Evolutionary conservation across 2,888 invertebrate genomes (phyloP).

Genomic region (Camponotus fellah): DNA sequence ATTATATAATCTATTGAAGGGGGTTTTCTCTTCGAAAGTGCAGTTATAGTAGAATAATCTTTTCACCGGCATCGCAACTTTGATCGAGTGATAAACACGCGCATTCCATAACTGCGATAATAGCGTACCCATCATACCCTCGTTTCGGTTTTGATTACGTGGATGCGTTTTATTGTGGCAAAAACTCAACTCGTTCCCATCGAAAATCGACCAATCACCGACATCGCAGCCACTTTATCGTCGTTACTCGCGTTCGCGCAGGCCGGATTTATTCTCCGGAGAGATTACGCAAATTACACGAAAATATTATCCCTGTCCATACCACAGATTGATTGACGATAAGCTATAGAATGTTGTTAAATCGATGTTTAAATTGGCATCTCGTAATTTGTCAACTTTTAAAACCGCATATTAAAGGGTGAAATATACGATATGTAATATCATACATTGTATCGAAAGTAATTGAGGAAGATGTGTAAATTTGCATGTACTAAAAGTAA

Average conservation of each 20-base stretch:
- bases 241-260: slow-evolving; percentile 65
- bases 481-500: not conserved
- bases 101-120: slow-evolving; percentile 76
- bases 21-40: slow-evolving; percentile 37
- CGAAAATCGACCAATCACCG: slow-evolving; percentile 64
- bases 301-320: slow-evolving; percentile 71
- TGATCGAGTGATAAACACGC: slow-evolving; percentile 70
- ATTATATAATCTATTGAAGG: not conserved
- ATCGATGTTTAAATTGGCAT: slow-evolving; percentile 25
- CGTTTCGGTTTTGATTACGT: slow-evolving; percentile 77
- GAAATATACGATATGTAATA: not conserved
- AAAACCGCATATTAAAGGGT: not conserved
- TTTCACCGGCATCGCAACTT: slow-evolving; percentile 58
- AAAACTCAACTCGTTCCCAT: slow-evolving; percentile 72
- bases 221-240: slow-evolving; percentile 73
- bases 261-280: slow-evolving; percentile 61
- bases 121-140: slow-evolving; percentile 75
- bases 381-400: not conserved
- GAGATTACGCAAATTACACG: slow-evolving; percentile 67
- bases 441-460: too few relatives aligned
- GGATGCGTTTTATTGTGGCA: slow-evolving; percentile 75
- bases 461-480: slow-evolving; percentile 1
- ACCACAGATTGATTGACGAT: slow-evolving; percentile 64
- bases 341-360: slow-evolving; percentile 28
- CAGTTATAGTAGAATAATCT: slow-evolving; percentile 68